Evolutionary conservation across 2,113 vertebrate species (phyloP).

Genomic region (Bos indicus): DNA sequence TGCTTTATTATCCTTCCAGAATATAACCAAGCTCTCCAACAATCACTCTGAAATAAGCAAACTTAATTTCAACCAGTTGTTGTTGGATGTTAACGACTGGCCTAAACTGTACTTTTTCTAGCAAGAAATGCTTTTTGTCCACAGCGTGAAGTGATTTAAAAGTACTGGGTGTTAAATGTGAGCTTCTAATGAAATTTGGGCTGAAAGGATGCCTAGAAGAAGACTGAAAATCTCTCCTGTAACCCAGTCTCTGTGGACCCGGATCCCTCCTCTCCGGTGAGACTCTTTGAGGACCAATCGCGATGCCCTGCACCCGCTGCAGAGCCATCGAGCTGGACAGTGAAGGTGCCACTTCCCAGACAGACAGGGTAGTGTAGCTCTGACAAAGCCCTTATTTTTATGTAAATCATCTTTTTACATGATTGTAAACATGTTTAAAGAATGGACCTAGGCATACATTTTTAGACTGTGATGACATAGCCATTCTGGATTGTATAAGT

Average conservation of each 20-base stretch:
- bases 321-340: too few species aligned
- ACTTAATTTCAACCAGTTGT: not conserved
- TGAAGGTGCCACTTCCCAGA: too few species aligned
- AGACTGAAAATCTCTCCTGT: not conserved
- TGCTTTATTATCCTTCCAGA: conserved; percentile 57
- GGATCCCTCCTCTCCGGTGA: conserved; percentile 8
- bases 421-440: too few species aligned
- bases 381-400: too few species aligned
- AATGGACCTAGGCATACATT: too few species aligned
- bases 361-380: too few species aligned
- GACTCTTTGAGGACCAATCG: too few species aligned
- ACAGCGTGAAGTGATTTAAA: conserved; percentile 42
- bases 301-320: too few species aligned
- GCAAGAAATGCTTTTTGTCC: conserved; percentile 29
- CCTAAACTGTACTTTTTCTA: conserved; percentile 62
- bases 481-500: too few species aligned
- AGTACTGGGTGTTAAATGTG: not conserved
- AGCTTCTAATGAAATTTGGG: not conserved
- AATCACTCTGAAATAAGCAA: conserved; percentile 54
- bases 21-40: conserved; percentile 52
- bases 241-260: conserved; percentile 32
- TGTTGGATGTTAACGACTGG: conserved; percentile 49
- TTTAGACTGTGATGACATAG: too few species aligned
- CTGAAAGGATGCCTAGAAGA: conserved; percentile 26
- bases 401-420: too few species aligned